Evolutionary conservation across 2,797 vertebrate species (phyloP), one percentile per base, ranked within the genome.

Genomic region (Acipenser transmontanus): DNA sequence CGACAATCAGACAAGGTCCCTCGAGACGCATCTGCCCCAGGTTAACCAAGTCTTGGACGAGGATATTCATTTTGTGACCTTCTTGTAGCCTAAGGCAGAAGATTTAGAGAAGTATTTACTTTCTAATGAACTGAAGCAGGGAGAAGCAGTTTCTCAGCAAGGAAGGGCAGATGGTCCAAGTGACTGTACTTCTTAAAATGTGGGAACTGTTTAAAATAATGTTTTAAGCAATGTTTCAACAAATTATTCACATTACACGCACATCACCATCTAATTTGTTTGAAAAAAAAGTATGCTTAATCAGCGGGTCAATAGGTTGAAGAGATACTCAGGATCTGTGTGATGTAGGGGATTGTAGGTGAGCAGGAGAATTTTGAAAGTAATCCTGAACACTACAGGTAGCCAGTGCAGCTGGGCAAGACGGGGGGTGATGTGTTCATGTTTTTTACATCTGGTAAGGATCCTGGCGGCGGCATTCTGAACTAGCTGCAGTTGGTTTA

Each of bases 11-110:
- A 85, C 84, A 84, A 79, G 78, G 80, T 80, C 84, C 78, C 78
- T 83, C 81, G 74, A 81, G 80, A 87, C 84, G 87, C 84, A 88
- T 88, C 86, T 87, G 83, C 78, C 82, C 77, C 72, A 49, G 80
- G 79, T 80, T 81, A 73, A 74, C 73, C 77, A 72, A 62, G 59
- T 68, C 76, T 70, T 68, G 66, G 68, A 50, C 20, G 70, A 67
- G 67, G 62, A 50, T 66, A 61, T 66, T 62, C 61, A 67, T 61
- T 11, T 67, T 70, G 54, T 72, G 71, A 72, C 65, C 74, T 51
- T 61, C 68, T 70, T 61, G 54, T 65, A 59, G 63, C 50, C 70
- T 56, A 65, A 68, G 12, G 67, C 59, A 68, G 63, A 71, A 74
- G 69, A 77, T 76, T 74, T 72, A 75, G 61, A 56, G 61, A 57